Evolutionary conservation across 2,797 vertebrate species (phyloP).

Genomic region (Falco novaeseelandiae): DNA sequence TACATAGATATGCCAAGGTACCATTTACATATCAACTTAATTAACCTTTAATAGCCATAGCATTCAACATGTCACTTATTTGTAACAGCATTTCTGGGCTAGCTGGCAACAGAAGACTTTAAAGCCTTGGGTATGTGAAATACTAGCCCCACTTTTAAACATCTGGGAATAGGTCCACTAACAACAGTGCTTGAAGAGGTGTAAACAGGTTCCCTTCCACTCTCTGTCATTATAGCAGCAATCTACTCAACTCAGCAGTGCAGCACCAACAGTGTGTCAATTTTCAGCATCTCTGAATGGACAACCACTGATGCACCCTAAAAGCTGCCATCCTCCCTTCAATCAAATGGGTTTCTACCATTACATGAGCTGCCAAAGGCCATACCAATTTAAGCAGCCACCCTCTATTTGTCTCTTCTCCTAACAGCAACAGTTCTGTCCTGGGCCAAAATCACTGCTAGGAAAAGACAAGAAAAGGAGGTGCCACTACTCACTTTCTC

Average conservation of each 20-base stretch:
- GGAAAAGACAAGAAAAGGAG: neutral
- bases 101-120: neutral
- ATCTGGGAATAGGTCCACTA: neutral
- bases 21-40: neutral
- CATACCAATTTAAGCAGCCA: neutral
- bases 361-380: neutral
- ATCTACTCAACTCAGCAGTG: neutral
- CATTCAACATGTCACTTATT: neutral
- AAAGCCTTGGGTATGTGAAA: neutral
- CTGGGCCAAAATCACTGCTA: neutral
- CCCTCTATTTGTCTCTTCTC: neutral
- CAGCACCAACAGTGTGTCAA: neutral
- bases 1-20: neutral
- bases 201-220: neutral
- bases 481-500: neutral
- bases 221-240: neutral
- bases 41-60: neutral
- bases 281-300: neutral
- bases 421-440: neutral
- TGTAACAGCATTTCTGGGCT: neutral
- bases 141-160: neutral
- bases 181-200: neutral
- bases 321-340: neutral
- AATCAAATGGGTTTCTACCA: neutral
- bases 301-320: fast-evolving